phyloP scores from a whole-genome alignment of 2,888 invertebrate species.

The Lordiphosa andalusiaca region DNA sequence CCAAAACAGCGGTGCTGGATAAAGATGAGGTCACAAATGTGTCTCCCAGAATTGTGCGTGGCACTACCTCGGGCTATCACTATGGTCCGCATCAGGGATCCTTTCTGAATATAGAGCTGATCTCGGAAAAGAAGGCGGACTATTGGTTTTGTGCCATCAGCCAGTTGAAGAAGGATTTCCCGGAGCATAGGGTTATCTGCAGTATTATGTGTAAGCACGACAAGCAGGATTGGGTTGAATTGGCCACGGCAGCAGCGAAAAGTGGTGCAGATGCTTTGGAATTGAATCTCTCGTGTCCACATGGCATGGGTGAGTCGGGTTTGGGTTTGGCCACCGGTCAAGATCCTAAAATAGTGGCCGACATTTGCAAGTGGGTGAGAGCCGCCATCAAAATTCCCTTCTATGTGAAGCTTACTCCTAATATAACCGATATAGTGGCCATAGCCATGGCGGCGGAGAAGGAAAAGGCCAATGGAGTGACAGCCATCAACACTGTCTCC shows the following conservation, averaged over 20 bases:
- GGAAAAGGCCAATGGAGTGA: constrained; percentile 96
- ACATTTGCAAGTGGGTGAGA: constrained; percentile 95
- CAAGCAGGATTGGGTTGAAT: constrained; percentile 92
- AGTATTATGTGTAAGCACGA: constrained; percentile 97
- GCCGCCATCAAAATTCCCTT: constrained; percentile 94
- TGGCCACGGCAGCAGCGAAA: constrained; percentile 88
- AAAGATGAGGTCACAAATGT: constrained; percentile 98
- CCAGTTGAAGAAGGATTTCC: constrained; percentile 95
- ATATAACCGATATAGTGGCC: constrained; percentile 94
- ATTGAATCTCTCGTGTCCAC: constrained; percentile 97
- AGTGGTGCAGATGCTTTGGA: constrained; percentile 97
- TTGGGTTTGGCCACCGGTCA: constrained; percentile 99
- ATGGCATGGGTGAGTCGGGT: constrained; percentile 98
- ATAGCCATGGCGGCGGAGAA: constrained; percentile 95
- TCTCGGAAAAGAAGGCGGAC: constrained; percentile 96
- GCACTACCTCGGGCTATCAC: too few species aligned
- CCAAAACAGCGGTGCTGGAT: constrained; percentile 96
- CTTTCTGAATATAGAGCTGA: constrained; percentile 98
- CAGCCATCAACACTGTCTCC: constrained; percentile 98
- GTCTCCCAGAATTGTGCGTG: constrained; percentile 96
- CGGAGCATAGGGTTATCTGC: constrained; percentile 93
- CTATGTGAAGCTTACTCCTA: constrained; percentile 98
- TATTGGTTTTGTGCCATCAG: constrained; percentile 95
- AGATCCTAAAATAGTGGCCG: constrained; percentile 91
- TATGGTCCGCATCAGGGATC: constrained; percentile 92